Conservation (phyloP, 2,113 vertebrate genomes). For the Corynorhinus townsendii region DNA sequence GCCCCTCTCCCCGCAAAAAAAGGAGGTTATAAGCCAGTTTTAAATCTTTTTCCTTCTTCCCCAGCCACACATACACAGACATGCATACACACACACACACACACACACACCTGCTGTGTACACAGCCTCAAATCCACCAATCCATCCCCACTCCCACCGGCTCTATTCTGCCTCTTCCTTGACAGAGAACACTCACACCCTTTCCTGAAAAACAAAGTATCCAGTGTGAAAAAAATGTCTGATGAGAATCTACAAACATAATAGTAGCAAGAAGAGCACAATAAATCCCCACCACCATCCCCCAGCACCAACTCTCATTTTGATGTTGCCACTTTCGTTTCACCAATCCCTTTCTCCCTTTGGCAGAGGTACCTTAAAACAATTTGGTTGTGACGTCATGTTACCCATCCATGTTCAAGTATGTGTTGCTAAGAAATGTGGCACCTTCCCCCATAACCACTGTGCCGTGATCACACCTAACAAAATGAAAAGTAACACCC, state of each 20-base stretch:
- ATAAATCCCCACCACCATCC: fast-evolving
- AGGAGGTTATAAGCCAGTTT: background rate
- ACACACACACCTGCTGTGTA: background rate
- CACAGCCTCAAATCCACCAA: background rate
- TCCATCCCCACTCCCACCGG: background rate
- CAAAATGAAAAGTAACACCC: background rate
- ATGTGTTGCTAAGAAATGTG: fast-evolving
- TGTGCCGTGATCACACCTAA: background rate
- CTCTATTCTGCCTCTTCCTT: background rate
- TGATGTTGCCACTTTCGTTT: background rate
- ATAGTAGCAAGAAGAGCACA: background rate
- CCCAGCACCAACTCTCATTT: fast-evolving
- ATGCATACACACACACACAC: background rate
- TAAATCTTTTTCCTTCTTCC: background rate
- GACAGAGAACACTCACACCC: background rate
- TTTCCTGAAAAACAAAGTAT: background rate
- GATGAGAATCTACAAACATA: background rate
- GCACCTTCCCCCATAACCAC: background rate
- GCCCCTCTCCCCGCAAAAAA: too few relatives aligned
- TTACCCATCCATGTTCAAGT: background rate
- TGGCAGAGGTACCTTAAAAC: background rate
- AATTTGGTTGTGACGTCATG: too few relatives aligned
- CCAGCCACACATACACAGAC: background rate
- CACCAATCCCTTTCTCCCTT: background rate
- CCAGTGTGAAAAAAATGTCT: background rate